Evolutionary conservation across 2,113 vertebrate genomes (phyloP).

Genomic region (Tragelaphus buxtoni): DNA sequence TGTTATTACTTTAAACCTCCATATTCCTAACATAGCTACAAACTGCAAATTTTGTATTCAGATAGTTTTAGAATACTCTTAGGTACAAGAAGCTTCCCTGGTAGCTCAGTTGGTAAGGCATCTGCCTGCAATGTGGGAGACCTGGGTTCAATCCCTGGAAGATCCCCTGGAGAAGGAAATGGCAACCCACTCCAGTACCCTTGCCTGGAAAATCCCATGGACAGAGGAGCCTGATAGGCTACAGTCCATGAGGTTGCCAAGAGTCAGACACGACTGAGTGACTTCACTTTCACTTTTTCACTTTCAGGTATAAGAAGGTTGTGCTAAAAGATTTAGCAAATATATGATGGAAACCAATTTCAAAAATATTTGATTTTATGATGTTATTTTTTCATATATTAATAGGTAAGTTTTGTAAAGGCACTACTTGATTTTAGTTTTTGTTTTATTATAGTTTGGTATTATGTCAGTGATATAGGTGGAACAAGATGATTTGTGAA

Average conservation of each 20-base stretch:
- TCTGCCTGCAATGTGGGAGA: background rate
- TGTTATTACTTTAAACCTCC: constrained; percentile 14
- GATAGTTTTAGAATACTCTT: background rate
- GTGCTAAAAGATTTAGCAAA: constrained; percentile 32
- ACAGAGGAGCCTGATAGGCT: background rate
- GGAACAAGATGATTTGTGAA: constrained; percentile 25
- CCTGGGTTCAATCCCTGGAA: background rate
- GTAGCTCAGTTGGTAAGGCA: background rate
- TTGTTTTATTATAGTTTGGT: background rate
- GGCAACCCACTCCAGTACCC: background rate
- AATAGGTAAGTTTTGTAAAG: constrained; percentile 36
- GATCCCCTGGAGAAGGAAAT: background rate
- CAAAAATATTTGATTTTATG: constrained; percentile 33
- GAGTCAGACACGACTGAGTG: background rate
- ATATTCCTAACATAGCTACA: background rate
- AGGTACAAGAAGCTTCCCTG: background rate
- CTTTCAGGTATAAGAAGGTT: constrained; percentile 6
- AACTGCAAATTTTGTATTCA: constrained; percentile 10
- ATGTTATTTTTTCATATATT: background rate
- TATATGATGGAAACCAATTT: constrained; percentile 4
- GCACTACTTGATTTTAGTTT: constrained; percentile 18
- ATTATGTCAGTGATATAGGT: background rate
- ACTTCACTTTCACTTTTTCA: background rate
- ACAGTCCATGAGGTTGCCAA: background rate
- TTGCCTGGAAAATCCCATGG: background rate